Percentiles rank a stretch among this genome's conserved stretches.
These are phyloP conservation scores for Bubo blakistoni DNA, from an alignment of 2,113 vertebrate genomes.

Conservation along the genomic window DNA sequence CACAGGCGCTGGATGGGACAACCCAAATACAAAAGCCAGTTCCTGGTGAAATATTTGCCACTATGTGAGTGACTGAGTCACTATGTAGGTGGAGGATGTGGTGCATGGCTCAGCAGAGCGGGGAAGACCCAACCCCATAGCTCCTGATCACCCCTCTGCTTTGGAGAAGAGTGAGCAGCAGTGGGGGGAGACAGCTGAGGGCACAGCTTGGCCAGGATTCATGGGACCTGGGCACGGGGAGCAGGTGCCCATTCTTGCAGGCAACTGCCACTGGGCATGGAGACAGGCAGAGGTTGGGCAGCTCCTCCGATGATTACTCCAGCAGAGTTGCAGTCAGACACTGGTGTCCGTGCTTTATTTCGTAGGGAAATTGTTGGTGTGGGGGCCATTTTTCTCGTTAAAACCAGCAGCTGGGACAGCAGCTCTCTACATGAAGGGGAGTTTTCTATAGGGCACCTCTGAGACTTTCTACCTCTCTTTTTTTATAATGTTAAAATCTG, in stretches of 20 bases:
- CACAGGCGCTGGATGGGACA: background rate
- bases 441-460: background rate
- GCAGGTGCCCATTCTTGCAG: background rate
- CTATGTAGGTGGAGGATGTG: background rate
- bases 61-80: background rate
- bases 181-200: rapidly evolving
- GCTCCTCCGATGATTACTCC: background rate
- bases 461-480: background rate
- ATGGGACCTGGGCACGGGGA: rapidly evolving
- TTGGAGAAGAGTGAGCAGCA: background rate
- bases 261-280: background rate
- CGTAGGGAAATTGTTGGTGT: background rate
- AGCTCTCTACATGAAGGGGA: background rate
- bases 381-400: background rate
- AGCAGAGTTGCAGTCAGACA: background rate
- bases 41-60: too few species aligned
- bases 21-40: too few species aligned
- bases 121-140: background rate
- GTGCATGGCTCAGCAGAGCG: background rate
- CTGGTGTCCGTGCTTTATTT: background rate
- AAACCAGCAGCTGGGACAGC: background rate
- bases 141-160: background rate
- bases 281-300: background rate
- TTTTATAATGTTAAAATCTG: background rate
- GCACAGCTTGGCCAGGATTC: background rate